Base-by-base conservation (phyloP, 2,888 invertebrate species). In the Chaetoderma sp. region DNA sequence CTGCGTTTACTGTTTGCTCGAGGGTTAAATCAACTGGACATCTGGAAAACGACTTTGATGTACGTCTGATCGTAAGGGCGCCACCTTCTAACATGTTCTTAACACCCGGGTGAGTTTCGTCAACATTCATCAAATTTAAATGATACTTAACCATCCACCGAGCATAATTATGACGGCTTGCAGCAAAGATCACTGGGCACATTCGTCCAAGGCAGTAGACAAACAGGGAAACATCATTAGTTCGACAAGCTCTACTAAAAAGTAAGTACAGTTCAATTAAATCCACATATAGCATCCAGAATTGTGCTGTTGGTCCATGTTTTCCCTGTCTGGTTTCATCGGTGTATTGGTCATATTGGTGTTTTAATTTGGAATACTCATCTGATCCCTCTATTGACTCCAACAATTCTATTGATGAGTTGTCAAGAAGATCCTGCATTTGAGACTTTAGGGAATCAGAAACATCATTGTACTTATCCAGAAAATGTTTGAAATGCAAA, bases 61-160 rank as follows among this genome's bases (percentile, higher is more conserved):
- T 62, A 10, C 63, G 6, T 18, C 50, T 10, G 39, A 63, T 47
- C 4, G 60, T 32, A 23, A 63, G 32, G 42, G 28, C 63, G 8
- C 63, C 63, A 42, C 62, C 44, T 18, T 36, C 30, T 30, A 63
- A 50, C 8, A 61, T 5, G 33, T 30, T 25, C 3, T 45, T 28
- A 23, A 49, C 27, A 10, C 59, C 59, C 4, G 59, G 59, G 28
- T 59, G 59, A 3, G 59, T 16, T 28, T 49, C 25, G 6, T 63
- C 63, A 18, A 63, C 42, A 58, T 71, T 73, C 16, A 71, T n/a
- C 33, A 71, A 36, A 52, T 73, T 65, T 16, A 73, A 36, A 21
- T 71, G 65, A 28, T 62, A 73, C 44, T 60, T 71, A 8, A 62
- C 49, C 70, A 73, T 57, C 74, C 71, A 74, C 30, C 72, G 50